Evolutionary conservation across 2,888 invertebrate species (phyloP), one percentile per base, ranked within the genome.

Genomic region (Nemotelus pantherinus): DNA sequence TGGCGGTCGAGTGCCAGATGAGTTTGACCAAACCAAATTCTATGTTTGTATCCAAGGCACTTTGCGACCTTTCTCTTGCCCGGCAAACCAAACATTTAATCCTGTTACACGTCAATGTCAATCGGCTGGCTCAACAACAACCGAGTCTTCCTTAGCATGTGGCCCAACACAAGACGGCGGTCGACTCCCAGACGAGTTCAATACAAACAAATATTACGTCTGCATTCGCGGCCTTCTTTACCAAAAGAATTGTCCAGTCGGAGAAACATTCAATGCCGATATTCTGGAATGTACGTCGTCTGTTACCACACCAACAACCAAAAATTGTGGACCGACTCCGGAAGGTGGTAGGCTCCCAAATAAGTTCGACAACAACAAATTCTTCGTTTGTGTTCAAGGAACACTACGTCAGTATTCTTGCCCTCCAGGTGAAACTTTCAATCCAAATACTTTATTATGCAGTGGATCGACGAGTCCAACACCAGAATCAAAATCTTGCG

Each of bases 31-130:
- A 48, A 74, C 57, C 25, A 57, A 7, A 6, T 74, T 39, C 25
- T 74, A 74, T 10, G 63, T 74, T 7, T 74, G 74, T 43, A 4
- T 60, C 5, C 50, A 45, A 7, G 67, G 71, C 0, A n/a, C 43
- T 10, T 9, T 67, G n/a, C 55, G 41, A 3, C 58, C 41, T 43
- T 9, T 25, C 47, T 45, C 57, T 1, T 77, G 77, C 48, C 67
- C 58, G 2, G 44, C 39, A 6, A 68, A 58, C 41, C 39, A 6
- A 2, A 48, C 67, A 45, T 77, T 77, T 57, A 39, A 72, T 65
- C 43, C 58, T 9, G 45, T 25, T 7, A 10, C 5, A 1, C 25
- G 39, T 39, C 7, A 48, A 25, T 77, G 77, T 41, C 25, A 25
- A 25, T 25, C 25, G 25, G 25, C 25, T 25, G 25, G 25, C 25